Evolutionary conservation across 2,113 vertebrate genomes (phyloP), one percentile per base, ranked within the genome.

Genomic region (Micromys minutus): DNA sequence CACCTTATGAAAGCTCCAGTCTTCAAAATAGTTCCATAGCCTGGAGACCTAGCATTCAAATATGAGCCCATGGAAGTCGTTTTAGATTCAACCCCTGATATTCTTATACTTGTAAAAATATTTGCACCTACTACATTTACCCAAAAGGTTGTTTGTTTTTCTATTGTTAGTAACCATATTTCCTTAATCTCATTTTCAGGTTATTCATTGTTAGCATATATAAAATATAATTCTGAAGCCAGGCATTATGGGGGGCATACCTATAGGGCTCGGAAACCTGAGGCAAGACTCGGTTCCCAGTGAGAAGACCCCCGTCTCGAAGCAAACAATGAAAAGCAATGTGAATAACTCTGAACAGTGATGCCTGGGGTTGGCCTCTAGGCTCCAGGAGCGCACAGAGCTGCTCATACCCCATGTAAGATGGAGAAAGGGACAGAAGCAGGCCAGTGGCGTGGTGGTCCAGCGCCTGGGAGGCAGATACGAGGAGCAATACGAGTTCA

Each of bases 161-260:
- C 47, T n/a, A n/a, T 72, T 88, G 21, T 90, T n/a, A 55, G n/a
- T 84, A 55, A 36, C 76, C 93, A 63, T 71, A 9, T 61, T 87
- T 93, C 50, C 77, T 59, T 83, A 83, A 74, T 88, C 79, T 88
- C n/a, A 69, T 80, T 79, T 95, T 89, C 39, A 69, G 39, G 36
- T 74, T 89, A 76, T 90, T 57, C 50, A 63, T 87, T 71, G 31
- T 65, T 59, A 50, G 52, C 61, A 34, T 59, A 61, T 77, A 93
- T n/a, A 93, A 79, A 79, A 88, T 31, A 47, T 22, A 65, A n/a
- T 72, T 79, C 77, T 65, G 16, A 87, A 74, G 59, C 11, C 26
- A 89, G 52, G 55, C 39, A 24, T 75, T 31, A 17, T 45, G 17
- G 39, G 17, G 39, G 55, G 19, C 39, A 89, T 76, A 10, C 39